Percentiles rank a stretch among this genome's conserved stretches.
phyloP scores from a whole-genome alignment of 2,888 invertebrate genomes.

The Elmis aenea region DNA sequence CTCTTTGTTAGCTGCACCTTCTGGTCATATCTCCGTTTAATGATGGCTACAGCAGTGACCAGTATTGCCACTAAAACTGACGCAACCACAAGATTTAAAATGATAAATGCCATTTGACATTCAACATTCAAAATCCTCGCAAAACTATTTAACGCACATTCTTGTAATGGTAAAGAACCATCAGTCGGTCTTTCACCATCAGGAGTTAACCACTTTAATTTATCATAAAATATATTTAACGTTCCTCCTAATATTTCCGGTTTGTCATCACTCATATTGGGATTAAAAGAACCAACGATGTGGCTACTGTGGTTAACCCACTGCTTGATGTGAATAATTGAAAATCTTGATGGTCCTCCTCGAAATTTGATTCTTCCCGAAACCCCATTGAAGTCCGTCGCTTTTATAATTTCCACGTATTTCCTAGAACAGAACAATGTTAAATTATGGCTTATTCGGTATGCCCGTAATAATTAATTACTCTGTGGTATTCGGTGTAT shows the following conservation, averaged over 20 bases:
- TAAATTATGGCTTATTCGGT: neutral
- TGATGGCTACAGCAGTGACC: slow-evolving; percentile 55
- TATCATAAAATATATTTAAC: slow-evolving; percentile 51
- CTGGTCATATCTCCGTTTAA: slow-evolving; percentile 65
- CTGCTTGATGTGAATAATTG: slow-evolving; percentile 57
- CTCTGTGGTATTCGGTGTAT: slow-evolving; percentile 51
- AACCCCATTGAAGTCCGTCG: slow-evolving; percentile 67
- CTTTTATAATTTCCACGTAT: slow-evolving; percentile 57
- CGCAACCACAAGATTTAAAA: slow-evolving; percentile 57
- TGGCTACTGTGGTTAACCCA: slow-evolving; percentile 50
- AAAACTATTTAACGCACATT: slow-evolving; percentile 64
- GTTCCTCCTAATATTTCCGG: slow-evolving; percentile 51
- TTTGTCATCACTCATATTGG: slow-evolving; percentile 47
- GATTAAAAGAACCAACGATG: slow-evolving; percentile 56
- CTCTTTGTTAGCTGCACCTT: slow-evolving; percentile 61
- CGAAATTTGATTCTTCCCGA: slow-evolving; percentile 68
- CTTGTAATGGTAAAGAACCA: slow-evolving; percentile 55
- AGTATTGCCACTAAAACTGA: slow-evolving; percentile 52
- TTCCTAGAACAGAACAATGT: slow-evolving; percentile 13
- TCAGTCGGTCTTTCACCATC: slow-evolving; percentile 61
- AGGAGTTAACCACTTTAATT: slow-evolving; percentile 61
- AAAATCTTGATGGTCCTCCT: slow-evolving; percentile 63
- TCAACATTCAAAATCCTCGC: slow-evolving; percentile 62
- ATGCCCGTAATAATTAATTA: too few relatives aligned
- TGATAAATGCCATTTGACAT: slow-evolving; percentile 69